phyloP scores from a whole-genome alignment of 2,888 invertebrate species.

The Parochlus steinenii region DNA sequence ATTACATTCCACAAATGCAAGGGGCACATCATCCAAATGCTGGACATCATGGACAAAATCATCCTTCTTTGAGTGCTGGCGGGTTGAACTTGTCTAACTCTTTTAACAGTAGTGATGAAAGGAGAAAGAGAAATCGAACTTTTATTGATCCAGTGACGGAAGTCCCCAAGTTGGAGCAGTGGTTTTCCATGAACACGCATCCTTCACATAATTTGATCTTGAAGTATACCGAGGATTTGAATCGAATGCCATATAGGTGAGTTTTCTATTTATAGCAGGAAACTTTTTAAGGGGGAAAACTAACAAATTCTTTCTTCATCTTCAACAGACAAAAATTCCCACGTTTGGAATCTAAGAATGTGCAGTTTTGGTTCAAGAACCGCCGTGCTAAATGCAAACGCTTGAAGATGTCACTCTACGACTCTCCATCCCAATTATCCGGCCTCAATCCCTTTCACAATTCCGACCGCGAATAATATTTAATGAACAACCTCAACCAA shows the following conservation, averaged over 20 bases:
- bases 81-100: slow-evolving; percentile 40
- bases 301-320: slow-evolving; percentile 6
- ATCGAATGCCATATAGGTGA: slow-evolving; percentile 75
- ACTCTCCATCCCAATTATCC: slow-evolving; percentile 29
- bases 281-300: background rate
- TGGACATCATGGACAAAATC: slow-evolving; percentile 18
- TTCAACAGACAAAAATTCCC: slow-evolving; percentile 84
- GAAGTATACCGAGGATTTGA: slow-evolving; percentile 94
- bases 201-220: slow-evolving; percentile 95
- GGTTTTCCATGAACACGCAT: slow-evolving; percentile 96
- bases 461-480: slow-evolving; percentile 26
- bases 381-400: slow-evolving; percentile 96
- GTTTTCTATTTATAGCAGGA: too few species aligned
- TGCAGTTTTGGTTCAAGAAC: slow-evolving; percentile 99
- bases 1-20: slow-evolving; percentile 49
- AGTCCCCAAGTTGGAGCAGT: slow-evolving; percentile 83
- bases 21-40: slow-evolving; percentile 22
- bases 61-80: slow-evolving; percentile 38
- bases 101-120: slow-evolving; percentile 47
- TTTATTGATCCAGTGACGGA: slow-evolving; percentile 99
- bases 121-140: slow-evolving; percentile 88
- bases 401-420: slow-evolving; percentile 77
- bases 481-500: slow-evolving; percentile 12
- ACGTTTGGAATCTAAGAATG: slow-evolving; percentile 95
- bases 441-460: slow-evolving; percentile 27